Evolutionary conservation across 2,113 vertebrate species (phyloP).

Genomic region (Leucopternis melanops): DNA sequence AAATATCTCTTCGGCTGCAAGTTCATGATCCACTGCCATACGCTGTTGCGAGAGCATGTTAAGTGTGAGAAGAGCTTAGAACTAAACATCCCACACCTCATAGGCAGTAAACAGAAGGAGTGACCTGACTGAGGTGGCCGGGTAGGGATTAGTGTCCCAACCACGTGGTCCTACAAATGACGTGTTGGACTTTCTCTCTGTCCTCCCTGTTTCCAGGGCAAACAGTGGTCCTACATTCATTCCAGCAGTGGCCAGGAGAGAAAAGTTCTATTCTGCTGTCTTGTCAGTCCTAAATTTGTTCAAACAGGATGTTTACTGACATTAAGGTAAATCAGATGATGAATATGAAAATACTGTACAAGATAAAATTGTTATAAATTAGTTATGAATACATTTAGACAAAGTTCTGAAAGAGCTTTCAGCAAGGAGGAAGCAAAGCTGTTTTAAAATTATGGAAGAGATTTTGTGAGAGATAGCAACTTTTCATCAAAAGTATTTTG

Average conservation of each 20-base stretch:
- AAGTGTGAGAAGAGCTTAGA: neutral
- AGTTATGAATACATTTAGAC: neutral
- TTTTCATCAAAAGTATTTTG: conserved; percentile 1
- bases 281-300: neutral
- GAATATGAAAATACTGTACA: neutral
- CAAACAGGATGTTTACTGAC: neutral
- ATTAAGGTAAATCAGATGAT: neutral
- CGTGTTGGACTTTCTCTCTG: neutral
- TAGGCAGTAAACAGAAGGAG: neutral
- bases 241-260: neutral
- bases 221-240: neutral
- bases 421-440: neutral
- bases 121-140: neutral
- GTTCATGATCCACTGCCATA: neutral
- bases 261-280: neutral
- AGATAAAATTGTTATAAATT: neutral
- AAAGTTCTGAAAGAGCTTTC: neutral
- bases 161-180: neutral
- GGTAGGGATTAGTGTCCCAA: too few relatives aligned
- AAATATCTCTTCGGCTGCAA: neutral
- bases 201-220: neutral
- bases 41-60: accelerated
- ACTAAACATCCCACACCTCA: neutral
- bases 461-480: neutral
- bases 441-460: neutral